Base-by-base conservation (phyloP, 2,113 vertebrate species). In the Thunnus maccoyii region DNA sequence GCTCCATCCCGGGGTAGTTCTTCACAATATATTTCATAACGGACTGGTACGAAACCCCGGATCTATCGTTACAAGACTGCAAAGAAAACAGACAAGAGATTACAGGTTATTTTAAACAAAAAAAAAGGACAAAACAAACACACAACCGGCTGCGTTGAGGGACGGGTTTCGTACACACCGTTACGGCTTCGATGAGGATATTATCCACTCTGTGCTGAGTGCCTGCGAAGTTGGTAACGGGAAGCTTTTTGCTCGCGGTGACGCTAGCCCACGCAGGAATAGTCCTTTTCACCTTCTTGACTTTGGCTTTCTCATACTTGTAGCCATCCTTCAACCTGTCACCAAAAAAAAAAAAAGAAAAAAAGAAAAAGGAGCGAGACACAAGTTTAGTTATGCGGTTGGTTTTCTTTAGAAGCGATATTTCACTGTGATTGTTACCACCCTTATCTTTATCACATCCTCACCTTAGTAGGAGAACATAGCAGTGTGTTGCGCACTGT, bases 261-360 rank as follows among this genome's bases (percentile, higher is more conserved):
- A 99, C 94, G 2, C 97, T 98, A 8, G 98, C 98, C 98, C 98
- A 99, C 0, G 97, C 95, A 36, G 98, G 98, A 89, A 99, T 98
- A 32, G 96, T 98, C 94, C 96, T 95, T 85, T 97, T 99, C 93
- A 99, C 95, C 86, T 99, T 99, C 95, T 98, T 99, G 86, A 93
- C 95, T 93, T 98, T 99, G 86, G 96, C 94, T 90, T 98, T 99
- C 89, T 97, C 88, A 55, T 94, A 93, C 57, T 94, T 94, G 27
- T 94, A 93, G 57, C 95, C 96, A 58, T 99, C 97, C 91, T 99
- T 99, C 80, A 98, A 96, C 0, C 97, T 99, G 93, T 78, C 83
- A 36, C 75, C 90, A 76, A 62, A 7, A 41, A 41, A 8, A 41
- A 41, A 41, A 41, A 7, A 41, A 41, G 7, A 41, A 41, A 41